Conservation (phyloP, 2,797 vertebrate genomes). For the Pristis pectinata region DNA sequence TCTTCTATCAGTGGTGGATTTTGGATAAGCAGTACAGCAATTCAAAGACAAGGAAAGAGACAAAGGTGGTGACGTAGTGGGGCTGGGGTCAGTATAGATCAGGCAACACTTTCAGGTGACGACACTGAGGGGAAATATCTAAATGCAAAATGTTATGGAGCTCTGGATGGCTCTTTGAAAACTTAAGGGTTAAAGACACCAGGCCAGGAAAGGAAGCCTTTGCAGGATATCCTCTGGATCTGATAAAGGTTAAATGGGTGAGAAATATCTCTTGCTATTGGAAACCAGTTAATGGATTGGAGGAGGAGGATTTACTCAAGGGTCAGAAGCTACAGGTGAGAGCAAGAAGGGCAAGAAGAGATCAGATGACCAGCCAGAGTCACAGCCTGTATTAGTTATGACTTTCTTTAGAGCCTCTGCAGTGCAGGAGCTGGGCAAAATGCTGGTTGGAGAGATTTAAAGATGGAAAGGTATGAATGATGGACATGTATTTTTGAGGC, state of each 20-base stretch:
- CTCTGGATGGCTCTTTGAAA: background rate
- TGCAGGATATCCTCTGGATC: background rate
- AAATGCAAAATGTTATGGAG: background rate
- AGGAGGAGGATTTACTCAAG: background rate
- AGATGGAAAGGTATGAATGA: background rate
- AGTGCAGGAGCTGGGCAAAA: background rate
- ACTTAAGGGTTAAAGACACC: background rate
- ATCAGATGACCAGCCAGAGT: background rate
- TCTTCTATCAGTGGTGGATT: background rate
- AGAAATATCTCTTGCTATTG: background rate
- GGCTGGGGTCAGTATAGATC: background rate
- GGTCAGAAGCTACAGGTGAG: background rate
- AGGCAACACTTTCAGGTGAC: background rate
- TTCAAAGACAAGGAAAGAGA: background rate
- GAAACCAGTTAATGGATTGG: background rate
- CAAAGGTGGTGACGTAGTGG: background rate
- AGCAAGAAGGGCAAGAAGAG: background rate
- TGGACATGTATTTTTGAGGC: background rate
- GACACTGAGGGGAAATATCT: background rate
- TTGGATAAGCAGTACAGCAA: background rate
- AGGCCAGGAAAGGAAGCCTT: background rate
- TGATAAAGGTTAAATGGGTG: background rate
- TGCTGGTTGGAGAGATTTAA: background rate
- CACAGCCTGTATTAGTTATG: background rate
- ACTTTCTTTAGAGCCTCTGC: background rate